Conservation (phyloP, 2,113 vertebrate species). For the Nannobrachium achirus region DNA sequence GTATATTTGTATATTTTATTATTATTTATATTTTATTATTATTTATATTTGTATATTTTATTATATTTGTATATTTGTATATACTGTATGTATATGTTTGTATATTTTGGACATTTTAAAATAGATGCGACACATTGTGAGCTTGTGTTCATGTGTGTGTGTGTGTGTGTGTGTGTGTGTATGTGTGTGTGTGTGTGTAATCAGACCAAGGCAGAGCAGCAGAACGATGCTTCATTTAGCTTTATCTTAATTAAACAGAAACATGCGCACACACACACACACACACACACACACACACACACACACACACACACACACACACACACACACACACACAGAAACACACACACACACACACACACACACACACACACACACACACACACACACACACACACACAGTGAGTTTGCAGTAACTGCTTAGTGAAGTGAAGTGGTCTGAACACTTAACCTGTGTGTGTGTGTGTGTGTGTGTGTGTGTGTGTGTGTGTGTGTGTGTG, state of each 20-base stretch:
- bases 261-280: too few species aligned
- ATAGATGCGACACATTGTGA: too few species aligned
- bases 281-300: background rate
- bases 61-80: too few species aligned
- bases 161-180: background rate
- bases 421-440: background rate
- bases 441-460: background rate
- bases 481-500: constrained; percentile 16
- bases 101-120: too few species aligned
- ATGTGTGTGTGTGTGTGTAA: constrained; percentile 11
- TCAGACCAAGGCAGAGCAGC: too few species aligned
- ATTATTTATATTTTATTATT: too few species aligned
- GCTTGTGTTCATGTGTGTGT: background rate
- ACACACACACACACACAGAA: constrained; percentile 10
- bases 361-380: too few species aligned
- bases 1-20: too few species aligned
- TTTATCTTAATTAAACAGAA: too few species aligned
- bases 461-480: constrained; percentile 5
- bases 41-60: too few species aligned
- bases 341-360: constrained; percentile 13
- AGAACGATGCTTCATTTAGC: too few species aligned
- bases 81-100: constrained; percentile 1
- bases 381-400: background rate
- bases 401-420: background rate
- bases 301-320: constrained; percentile 10